Percentiles rank a stretch among this genome's conserved stretches.
Evolutionary conservation across 2,888 invertebrate species (phyloP).

Genomic region (Tiliacea aurago): DNA sequence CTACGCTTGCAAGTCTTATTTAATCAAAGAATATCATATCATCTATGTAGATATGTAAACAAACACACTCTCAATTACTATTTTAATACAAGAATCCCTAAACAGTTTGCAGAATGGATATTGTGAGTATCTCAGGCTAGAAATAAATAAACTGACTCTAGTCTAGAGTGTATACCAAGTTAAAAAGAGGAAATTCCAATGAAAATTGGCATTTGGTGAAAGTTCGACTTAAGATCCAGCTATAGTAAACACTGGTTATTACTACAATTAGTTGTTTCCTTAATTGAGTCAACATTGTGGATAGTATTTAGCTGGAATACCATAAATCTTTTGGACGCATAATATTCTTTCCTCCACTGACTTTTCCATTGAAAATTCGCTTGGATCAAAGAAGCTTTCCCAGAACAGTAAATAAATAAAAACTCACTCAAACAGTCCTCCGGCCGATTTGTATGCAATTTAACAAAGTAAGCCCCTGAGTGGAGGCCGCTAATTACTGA

Average conservation of each 20-base stretch:
- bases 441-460: conserved; percentile 29
- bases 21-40: background rate
- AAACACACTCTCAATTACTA: background rate
- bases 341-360: background rate
- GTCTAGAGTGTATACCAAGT: background rate
- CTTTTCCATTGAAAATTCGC: background rate
- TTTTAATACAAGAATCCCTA: background rate
- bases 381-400: background rate
- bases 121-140: background rate
- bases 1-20: background rate
- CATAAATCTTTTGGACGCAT: background rate
- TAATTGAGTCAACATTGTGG: background rate
- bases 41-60: background rate
- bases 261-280: background rate
- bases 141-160: background rate
- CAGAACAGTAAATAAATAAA: conserved; percentile 29
- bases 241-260: background rate
- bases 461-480: conserved; percentile 31
- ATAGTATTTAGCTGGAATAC: background rate
- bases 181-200: background rate
- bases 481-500: conserved; percentile 59
- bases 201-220: background rate
- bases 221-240: background rate
- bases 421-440: conserved; percentile 10
- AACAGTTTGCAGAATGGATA: background rate